Conservation (phyloP, 1,140 invertebrate genomes). For the Drosophila fuyamai region DNA sequence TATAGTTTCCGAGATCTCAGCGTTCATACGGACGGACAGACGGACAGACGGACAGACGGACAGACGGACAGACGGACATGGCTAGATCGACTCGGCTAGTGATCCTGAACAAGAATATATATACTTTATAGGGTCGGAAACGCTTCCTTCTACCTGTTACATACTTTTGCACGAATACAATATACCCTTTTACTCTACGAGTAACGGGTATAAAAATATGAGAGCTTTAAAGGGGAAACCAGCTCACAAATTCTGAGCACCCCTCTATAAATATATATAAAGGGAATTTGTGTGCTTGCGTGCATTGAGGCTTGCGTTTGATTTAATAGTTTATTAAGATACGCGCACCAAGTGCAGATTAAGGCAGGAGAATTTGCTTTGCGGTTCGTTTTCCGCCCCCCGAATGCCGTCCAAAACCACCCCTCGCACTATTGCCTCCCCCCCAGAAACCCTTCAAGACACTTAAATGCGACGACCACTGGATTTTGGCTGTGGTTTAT, state of each 20-base stretch:
- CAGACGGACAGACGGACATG: too few species aligned
- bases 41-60: too few species aligned
- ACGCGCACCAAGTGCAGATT: conserved; percentile 79
- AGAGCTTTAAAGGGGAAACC: conserved; percentile 18
- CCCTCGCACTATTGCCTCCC: conserved; percentile 12
- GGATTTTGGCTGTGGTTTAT: conserved; percentile 81
- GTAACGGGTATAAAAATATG: too few species aligned
- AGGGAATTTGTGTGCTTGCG: conserved; percentile 48
- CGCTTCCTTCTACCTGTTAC: too few species aligned
- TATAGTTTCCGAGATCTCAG: too few species aligned
- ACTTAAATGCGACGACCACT: conserved; percentile 80
- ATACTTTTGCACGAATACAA: too few species aligned
- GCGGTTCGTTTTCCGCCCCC: conserved; percentile 28
- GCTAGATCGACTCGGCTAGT: too few species aligned
- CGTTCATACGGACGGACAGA: too few species aligned
- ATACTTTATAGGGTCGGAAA: too few species aligned
- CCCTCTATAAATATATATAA: conserved; percentile 2
- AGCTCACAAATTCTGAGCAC: not conserved
- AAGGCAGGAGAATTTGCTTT: conserved; percentile 70
- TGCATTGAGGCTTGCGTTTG: conserved; percentile 79
- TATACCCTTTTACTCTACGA: too few species aligned
- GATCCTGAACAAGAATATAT: too few species aligned
- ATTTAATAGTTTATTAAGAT: conserved; percentile 83
- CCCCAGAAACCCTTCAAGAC: conserved; percentile 37
- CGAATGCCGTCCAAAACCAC: not conserved